These are phyloP conservation scores for Athene noctua DNA, from an alignment of 2,113 vertebrate genomes.

Conservation along the genomic window DNA sequence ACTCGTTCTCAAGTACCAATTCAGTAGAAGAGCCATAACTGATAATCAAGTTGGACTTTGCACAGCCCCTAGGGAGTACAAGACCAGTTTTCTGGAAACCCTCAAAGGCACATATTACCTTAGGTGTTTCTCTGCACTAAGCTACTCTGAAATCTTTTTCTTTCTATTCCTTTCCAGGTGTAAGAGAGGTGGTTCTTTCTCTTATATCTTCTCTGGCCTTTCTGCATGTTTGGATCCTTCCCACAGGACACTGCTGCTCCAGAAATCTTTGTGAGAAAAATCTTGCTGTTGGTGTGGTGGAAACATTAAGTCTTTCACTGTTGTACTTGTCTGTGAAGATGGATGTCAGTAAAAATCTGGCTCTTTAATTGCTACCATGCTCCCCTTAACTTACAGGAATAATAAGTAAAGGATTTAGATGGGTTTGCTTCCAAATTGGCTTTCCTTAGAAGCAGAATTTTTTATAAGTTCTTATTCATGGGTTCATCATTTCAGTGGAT, in stretches of 20 bases:
- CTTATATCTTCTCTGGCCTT: not conserved
- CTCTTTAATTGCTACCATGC: not conserved
- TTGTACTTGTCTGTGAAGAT: not conserved
- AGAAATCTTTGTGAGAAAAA: not conserved
- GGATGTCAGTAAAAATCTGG: not conserved
- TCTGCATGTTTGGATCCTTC: not conserved
- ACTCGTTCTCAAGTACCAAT: not conserved
- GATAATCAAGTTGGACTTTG: not conserved
- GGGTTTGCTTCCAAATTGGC: not conserved
- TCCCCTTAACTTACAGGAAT: not conserved
- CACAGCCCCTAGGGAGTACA: accelerated
- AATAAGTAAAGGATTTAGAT: not conserved
- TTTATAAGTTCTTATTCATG: not conserved
- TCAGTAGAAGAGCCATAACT: not conserved
- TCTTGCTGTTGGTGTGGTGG: not conserved
- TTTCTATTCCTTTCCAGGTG: not conserved
- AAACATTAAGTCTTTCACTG: not conserved
- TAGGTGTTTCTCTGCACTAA: not conserved
- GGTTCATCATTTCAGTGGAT: not conserved
- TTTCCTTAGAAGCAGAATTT: not conserved
- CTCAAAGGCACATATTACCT: not conserved
- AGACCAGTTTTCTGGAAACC: not conserved
- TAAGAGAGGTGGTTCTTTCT: not conserved
- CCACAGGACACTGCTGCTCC: not conserved
- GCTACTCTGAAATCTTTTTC: not conserved